These are phyloP conservation scores for Sciurus carolinensis DNA, from an alignment of 2,797 vertebrate species.

Conservation along the genomic window DNA sequence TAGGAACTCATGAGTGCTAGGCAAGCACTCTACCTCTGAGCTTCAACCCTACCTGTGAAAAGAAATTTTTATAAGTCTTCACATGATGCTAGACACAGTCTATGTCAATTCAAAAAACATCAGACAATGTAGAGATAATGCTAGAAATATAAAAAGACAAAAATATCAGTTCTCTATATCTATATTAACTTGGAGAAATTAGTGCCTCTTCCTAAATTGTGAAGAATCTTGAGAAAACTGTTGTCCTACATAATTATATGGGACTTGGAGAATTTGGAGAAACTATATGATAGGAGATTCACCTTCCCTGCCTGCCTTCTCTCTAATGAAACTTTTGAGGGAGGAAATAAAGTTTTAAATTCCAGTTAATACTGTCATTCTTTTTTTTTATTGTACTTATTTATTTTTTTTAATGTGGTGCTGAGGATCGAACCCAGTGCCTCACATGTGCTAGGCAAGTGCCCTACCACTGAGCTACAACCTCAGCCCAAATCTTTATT, in stretches of 20 bases:
- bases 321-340: conserved; percentile 6
- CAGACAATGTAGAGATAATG: neutral
- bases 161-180: neutral
- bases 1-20: neutral
- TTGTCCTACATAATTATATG: neutral
- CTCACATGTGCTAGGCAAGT: no score
- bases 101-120: conserved; percentile 17
- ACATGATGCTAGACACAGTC: neutral
- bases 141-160: neutral
- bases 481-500: no score
- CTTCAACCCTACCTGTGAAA: neutral
- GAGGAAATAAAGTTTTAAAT: conserved; percentile 34
- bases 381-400: neutral
- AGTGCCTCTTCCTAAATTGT: neutral
- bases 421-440: no score
- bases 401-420: no score
- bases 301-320: neutral
- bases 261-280: conserved; percentile 6
- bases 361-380: neutral
- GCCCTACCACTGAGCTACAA: no score
- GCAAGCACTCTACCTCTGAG: no score
- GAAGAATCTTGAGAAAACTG: conserved; percentile 29
- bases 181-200: neutral
- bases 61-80: neutral
- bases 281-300: neutral